Evolutionary conservation across 2,797 vertebrate species (phyloP).

Genomic region (Pagetopsis macropterus): DNA sequence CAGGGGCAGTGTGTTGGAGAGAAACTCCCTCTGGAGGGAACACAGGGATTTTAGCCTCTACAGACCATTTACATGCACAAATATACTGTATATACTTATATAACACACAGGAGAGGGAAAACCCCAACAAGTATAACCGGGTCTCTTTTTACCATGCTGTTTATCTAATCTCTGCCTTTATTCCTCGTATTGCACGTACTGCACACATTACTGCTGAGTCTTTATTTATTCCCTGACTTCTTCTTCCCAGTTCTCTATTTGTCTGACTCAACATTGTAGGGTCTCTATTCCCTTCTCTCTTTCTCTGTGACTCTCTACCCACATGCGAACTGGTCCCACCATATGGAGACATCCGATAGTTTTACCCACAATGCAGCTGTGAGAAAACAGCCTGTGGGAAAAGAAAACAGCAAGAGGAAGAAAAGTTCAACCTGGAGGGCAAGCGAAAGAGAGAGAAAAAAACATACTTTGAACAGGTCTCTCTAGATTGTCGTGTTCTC

Average conservation of each 20-base stretch:
- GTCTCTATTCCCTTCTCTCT: background rate
- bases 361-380: slow-evolving; percentile 74
- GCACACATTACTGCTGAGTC: background rate
- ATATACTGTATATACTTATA: too few species aligned
- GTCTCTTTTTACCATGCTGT: background rate
- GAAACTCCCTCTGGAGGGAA: too few species aligned
- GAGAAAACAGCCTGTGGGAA: slow-evolving; percentile 68
- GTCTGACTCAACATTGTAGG: background rate
- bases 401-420: slow-evolving; percentile 61
- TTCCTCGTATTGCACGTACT: background rate
- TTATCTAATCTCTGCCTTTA: background rate
- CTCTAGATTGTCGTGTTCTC: background rate
- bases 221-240: background rate
- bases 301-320: slow-evolving; percentile 3
- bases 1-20: too few species aligned
- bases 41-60: too few species aligned
- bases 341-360: slow-evolving; percentile 65
- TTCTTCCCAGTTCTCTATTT: background rate
- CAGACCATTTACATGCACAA: too few species aligned
- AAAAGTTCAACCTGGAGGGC: slow-evolving; percentile 50
- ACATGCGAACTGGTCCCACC: slow-evolving; percentile 36
- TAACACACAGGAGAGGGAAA: too few species aligned
- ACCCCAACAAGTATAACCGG: too few species aligned
- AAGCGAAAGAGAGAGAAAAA: slow-evolving; percentile 19
- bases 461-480: background rate